Evolutionary conservation across 2,113 vertebrate genomes (phyloP).

Genomic region (Pteruthius melanotis): DNA sequence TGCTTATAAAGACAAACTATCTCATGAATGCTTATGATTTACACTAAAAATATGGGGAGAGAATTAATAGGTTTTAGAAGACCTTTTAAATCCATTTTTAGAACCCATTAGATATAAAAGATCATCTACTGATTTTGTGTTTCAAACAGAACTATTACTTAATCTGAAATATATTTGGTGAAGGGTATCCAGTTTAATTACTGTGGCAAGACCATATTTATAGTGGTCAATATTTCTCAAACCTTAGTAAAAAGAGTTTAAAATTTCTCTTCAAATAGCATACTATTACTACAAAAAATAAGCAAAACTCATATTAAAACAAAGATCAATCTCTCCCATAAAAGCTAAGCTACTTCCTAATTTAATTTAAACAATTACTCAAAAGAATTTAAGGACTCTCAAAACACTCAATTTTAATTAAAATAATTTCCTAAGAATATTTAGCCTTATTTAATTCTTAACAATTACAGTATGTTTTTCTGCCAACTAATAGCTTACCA

Average conservation of each 20-base stretch:
- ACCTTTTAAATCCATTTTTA: background rate
- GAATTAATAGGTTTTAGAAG: background rate
- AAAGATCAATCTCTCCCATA: background rate
- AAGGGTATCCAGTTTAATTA: background rate
- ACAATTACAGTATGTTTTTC: background rate
- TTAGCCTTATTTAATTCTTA: background rate
- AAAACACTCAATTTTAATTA: background rate
- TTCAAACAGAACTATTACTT: background rate
- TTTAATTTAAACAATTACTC: background rate
- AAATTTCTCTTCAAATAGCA: background rate
- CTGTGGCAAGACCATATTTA: background rate
- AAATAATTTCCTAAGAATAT: background rate
- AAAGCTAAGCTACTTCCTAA: background rate
- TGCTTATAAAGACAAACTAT: background rate
- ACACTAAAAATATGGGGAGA: background rate
- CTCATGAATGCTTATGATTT: background rate
- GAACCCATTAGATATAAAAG: background rate
- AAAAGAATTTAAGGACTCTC: background rate
- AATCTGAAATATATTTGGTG: background rate
- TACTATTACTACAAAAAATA: background rate
- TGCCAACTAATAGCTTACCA: background rate
- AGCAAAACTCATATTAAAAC: background rate
- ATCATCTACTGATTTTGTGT: background rate
- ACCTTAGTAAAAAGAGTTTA: background rate
- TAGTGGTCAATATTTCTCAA: background rate